Evolutionary conservation across 2,113 vertebrate species (phyloP).

Genomic region (Eulemur rufifrons): DNA sequence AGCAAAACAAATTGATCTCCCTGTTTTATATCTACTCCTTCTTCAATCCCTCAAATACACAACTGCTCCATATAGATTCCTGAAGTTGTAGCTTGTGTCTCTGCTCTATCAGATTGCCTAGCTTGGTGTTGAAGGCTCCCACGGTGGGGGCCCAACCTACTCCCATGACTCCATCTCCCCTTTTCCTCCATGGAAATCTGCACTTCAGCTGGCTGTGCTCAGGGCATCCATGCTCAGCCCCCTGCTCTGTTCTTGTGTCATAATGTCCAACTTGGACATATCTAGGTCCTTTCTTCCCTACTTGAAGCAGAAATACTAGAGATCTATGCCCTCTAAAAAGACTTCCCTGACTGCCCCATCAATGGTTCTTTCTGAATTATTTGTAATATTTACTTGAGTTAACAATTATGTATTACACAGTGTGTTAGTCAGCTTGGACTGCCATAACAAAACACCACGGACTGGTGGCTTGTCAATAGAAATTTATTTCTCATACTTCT

Average conservation of each 20-base stretch:
- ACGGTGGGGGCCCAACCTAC: not conserved
- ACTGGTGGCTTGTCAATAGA: not conserved
- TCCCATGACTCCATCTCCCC: not conserved
- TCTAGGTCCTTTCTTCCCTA: not conserved
- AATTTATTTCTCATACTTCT: not conserved
- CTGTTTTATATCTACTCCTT: not conserved
- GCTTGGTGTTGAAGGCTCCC: not conserved
- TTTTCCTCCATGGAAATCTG: not conserved
- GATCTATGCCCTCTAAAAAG: not conserved
- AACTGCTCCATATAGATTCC: not conserved
- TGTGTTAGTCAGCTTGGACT: not conserved
- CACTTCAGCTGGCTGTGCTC: not conserved
- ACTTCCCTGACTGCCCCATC: not conserved
- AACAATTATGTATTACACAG: not conserved
- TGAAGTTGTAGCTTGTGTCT: not conserved
- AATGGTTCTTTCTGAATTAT: not conserved
- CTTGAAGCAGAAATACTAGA: not conserved
- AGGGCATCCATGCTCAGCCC: not conserved
- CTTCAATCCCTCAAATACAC: not conserved
- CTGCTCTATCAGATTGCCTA: not conserved
- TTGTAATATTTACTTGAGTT: not conserved
- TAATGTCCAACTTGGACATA: not conserved
- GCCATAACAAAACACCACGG: not conserved
- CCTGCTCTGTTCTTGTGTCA: not conserved
- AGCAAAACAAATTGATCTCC: not conserved